Evolutionary conservation across 2,113 vertebrate species (phyloP), one percentile per base, ranked within the genome.

Genomic region (Oncorhynchus gorbuscha): DNA sequence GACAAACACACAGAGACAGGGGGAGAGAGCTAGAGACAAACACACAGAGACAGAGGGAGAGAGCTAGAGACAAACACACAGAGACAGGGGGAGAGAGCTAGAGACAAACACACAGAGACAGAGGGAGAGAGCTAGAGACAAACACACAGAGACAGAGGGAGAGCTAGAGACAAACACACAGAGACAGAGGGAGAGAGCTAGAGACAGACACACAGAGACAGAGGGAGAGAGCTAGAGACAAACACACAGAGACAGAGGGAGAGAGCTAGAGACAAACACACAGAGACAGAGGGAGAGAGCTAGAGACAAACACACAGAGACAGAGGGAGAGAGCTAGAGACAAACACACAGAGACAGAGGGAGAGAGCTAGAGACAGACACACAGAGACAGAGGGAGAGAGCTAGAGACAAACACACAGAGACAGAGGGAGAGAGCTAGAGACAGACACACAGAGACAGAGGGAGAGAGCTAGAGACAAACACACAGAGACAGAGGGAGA

Each of bases 151-250:
- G 0, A 11, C 8, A 69, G 58, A 45, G 49, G 5, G 64, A 85
- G 78, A 89, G 32, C 62, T 78, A 39, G 1, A 26, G 39, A 49
- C 18, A 65, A 39, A 55, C 26, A 86, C 76, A 51, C 13, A 55
- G 59, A 65, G 5, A 86, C 76, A 89, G 32, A 76, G 70, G 58
- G 78, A 39, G 1, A 26, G 39, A 83, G 98, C 97, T 99, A 86
- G 77, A 89, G 26, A 77, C 67, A 61, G n/a, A n/a, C n/a, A n/a
- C 76, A 51, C 13, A 55, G 59, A 65, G 5, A 86, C 76, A 48
- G 1, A 20, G 58, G 9, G 26, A 58, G 0, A 20, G 58, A 32
- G 13, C 39, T n/a, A 65, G 45, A 86, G 76, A 89, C 22, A 76
- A 69, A 65, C 77, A 35, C 8, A 58, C 20, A 55, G 45, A 39